Percentiles rank a stretch among this genome's conserved stretches.
These are phyloP conservation scores for Formica aserva DNA, from an alignment of 2,888 invertebrate genomes.

Conservation along the genomic window DNA sequence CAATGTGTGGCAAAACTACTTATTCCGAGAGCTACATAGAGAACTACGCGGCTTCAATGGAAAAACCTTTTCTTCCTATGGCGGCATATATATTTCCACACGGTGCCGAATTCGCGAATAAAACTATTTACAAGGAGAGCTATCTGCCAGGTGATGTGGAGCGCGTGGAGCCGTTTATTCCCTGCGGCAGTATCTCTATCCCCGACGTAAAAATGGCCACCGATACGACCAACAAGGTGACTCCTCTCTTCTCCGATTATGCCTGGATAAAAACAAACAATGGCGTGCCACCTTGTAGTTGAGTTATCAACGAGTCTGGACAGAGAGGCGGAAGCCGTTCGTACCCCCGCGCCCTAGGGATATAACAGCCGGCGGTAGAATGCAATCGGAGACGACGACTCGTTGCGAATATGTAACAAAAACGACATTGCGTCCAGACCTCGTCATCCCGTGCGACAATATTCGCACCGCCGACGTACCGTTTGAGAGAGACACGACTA, in stretches of 20 bases:
- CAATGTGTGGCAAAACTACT: slow-evolving; percentile 82
- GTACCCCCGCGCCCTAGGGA: slow-evolving; percentile 79
- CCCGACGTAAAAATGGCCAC: slow-evolving; percentile 78
- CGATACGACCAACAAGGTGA: slow-evolving; percentile 84
- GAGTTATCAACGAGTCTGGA: slow-evolving; percentile 81
- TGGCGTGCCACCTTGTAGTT: slow-evolving; percentile 72
- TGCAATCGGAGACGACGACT: slow-evolving; percentile 82
- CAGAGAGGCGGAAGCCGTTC: slow-evolving; percentile 77
- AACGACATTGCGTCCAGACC: slow-evolving; percentile 67
- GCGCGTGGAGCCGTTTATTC: slow-evolving; percentile 75
- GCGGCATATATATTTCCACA: slow-evolving; percentile 67
- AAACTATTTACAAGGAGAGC: slow-evolving; percentile 80
- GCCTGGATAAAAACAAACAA: background rate
- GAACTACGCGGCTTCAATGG: slow-evolving; percentile 63
- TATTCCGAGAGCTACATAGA: slow-evolving; percentile 82
- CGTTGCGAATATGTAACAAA: slow-evolving; percentile 81
- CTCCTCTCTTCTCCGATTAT: background rate
- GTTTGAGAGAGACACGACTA: slow-evolving; percentile 81
- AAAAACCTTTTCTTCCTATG: slow-evolving; percentile 74
- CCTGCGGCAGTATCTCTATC: slow-evolving; percentile 75
- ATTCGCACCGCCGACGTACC: slow-evolving; percentile 78
- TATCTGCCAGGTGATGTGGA: slow-evolving; percentile 73
- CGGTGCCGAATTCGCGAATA: slow-evolving; percentile 67
- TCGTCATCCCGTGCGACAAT: slow-evolving; percentile 80
- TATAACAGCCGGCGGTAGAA: slow-evolving; percentile 80